Conservation (phyloP, 2,113 vertebrate species). For the Pterocles orientalis region DNA sequence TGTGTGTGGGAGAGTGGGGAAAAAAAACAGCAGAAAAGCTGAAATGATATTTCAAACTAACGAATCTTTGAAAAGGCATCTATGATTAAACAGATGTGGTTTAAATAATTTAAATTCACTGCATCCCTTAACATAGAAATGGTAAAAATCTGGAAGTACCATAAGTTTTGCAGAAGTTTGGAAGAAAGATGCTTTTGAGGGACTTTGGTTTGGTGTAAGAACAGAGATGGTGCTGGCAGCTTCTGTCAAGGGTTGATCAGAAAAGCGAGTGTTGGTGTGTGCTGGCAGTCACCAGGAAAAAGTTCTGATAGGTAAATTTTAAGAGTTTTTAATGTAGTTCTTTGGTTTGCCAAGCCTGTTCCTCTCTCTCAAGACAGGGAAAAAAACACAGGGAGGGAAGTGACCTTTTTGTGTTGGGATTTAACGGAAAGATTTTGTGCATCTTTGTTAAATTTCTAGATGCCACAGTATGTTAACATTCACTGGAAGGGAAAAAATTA, state of each 20-base stretch:
- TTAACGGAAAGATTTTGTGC: background rate
- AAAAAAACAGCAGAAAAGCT: background rate
- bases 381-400: background rate
- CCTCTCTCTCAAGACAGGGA: background rate
- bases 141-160: background rate
- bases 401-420: background rate
- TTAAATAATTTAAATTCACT: background rate
- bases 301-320: background rate
- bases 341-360: background rate
- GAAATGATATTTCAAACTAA: background rate
- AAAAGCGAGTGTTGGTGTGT: background rate
- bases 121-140: fast-evolving
- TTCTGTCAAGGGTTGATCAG: background rate
- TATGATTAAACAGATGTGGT: background rate
- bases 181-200: background rate
- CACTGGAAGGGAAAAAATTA: background rate
- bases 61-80: background rate
- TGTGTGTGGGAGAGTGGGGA: constrained; percentile 8
- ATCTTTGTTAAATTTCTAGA: background rate
- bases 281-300: background rate
- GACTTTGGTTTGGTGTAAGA: background rate
- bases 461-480: fast-evolving
- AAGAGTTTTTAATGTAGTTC: background rate
- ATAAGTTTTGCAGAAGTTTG: fast-evolving
- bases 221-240: background rate